Base-by-base conservation (phyloP, 2,888 invertebrate genomes). In the Anorthoa munda region DNA sequence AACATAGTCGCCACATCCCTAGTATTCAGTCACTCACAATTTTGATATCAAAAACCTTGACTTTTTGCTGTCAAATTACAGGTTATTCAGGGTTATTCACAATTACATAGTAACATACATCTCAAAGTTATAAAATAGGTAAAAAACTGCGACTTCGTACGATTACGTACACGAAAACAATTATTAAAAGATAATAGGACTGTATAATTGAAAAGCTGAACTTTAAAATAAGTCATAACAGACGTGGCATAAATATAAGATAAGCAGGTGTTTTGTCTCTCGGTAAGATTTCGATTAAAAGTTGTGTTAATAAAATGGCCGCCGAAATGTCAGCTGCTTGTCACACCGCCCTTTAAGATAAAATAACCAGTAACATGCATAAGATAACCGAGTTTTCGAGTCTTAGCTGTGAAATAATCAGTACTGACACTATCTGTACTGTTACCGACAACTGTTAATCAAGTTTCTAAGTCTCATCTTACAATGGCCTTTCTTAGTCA, bases 1-100 rank as follows among this genome's bases (percentile, higher is more conserved):
- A 51, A 56, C 4, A 2, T 60, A 55, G 12, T 53, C 45, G n/a
- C 55, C 23, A 50, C 63, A 50, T 60, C 67, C 66, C 65, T 77
- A 68, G 21, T 59, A 70, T n/a, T 60, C 60, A 61, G 50, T 70
- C 56, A 59, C 63, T 39, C 65, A 60, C 72, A 74, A 81, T 72
- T 73, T 86, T 75, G 26, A 72, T 51, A 70, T 66, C 13, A 23
- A 31, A 69, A 83, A 77, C 79, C 83, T 77, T 83, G 81, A 71
- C 21, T 79, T 85, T 84, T 86, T 86, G 70, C 75, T 60, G 75
- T 65, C 67, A 83, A 85, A 86, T 83, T 86, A 79, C 74, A 77
- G 59, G 75, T 77, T 85, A 50, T 4, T 51, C 21, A 76, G 69
- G 56, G 50, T 77, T 80, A 55, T 21, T 53, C 4, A 67, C 51